Evolutionary conservation across 2,797 vertebrate species (phyloP).

Genomic region (Babyrousa celebensis): DNA sequence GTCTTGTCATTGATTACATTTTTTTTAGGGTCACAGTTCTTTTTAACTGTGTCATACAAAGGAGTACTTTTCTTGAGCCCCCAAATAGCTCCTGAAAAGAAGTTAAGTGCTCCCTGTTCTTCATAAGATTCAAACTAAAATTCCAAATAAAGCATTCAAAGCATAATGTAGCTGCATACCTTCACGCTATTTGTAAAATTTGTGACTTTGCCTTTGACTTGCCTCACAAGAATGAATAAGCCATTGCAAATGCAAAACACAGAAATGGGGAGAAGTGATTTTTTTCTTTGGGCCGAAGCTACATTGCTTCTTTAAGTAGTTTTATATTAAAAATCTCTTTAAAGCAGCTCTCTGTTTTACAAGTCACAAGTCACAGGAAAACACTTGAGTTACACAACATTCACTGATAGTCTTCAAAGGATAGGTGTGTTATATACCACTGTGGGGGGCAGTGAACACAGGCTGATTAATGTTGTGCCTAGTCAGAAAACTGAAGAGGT

Average conservation of each 20-base stretch:
- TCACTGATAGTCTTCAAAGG: background rate
- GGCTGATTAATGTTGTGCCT: background rate
- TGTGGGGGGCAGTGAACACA: background rate
- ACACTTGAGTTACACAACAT: background rate
- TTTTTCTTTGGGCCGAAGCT: background rate
- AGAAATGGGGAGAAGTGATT: constrained; percentile 30
- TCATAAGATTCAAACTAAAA: constrained; percentile 28
- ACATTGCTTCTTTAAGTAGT: background rate
- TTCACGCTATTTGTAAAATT: background rate
- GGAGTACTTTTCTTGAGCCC: background rate
- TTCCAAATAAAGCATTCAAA: background rate
- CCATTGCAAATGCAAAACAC: background rate
- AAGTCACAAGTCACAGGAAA: background rate
- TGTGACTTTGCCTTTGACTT: background rate
- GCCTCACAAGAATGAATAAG: background rate
- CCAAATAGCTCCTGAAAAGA: background rate
- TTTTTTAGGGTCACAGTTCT: constrained; percentile 1
- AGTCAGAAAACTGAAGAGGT: background rate
- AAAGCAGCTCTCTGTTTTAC: background rate
- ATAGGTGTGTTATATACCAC: background rate
- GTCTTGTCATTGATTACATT: constrained; percentile 16
- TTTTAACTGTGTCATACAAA: constrained; percentile 28
- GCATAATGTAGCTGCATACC: constrained; percentile 12
- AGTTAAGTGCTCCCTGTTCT: background rate
- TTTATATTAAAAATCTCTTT: background rate